phyloP scores from a whole-genome alignment of 35 echinoderm and acorn worm genomes.

The Diadema setosum region DNA sequence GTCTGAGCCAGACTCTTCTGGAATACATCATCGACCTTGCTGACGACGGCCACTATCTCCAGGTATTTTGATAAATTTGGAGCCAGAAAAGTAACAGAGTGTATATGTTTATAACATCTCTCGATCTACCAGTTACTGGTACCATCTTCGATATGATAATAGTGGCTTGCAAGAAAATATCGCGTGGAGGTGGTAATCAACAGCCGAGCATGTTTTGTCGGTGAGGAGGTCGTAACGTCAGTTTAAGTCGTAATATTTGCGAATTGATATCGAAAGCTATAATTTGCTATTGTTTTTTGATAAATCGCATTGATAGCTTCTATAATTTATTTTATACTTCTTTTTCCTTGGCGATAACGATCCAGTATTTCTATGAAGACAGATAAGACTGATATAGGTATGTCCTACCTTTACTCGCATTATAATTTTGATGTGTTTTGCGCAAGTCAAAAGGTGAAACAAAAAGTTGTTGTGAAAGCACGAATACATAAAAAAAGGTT shows the following conservation, averaged over 20 bases:
- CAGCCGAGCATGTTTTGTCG: neutral
- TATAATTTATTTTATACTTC: neutral
- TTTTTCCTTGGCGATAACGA: neutral
- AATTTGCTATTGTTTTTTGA: neutral
- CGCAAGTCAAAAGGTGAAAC: too few relatives aligned
- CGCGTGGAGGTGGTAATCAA: neutral
- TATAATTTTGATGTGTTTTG: too few relatives aligned
- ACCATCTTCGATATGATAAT: neutral
- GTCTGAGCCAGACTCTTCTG: conserved; percentile 41
- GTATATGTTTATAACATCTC: neutral
- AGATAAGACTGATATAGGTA: neutral
- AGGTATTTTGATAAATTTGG: conserved; percentile 20
- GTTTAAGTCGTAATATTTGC: neutral
- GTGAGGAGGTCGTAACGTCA: neutral
- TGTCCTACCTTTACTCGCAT: neutral
- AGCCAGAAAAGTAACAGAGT: neutral
- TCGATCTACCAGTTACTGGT: neutral
- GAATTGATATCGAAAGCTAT: neutral
- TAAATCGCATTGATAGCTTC: neutral
- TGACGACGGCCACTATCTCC: conserved; percentile 21
- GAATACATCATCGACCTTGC: conserved; percentile 56
- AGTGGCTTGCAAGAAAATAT: neutral
- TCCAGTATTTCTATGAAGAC: neutral
- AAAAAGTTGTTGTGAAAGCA: too few relatives aligned
- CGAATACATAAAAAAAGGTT: too few relatives aligned